phyloP scores from a whole-genome alignment of 2,113 vertebrate genomes.

The Pygoscelis antarcticus region DNA sequence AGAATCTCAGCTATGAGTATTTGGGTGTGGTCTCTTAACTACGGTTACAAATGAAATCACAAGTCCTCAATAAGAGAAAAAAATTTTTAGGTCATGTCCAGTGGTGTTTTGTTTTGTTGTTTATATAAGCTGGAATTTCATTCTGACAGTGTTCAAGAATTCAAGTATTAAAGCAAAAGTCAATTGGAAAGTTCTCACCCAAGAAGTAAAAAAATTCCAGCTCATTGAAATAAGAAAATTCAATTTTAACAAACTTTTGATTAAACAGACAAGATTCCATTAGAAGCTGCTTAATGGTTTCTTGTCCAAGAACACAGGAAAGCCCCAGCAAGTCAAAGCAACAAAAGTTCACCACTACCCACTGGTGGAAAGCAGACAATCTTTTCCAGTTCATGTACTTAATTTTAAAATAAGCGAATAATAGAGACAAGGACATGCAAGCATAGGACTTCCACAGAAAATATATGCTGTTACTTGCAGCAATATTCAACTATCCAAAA shows the following conservation, averaged over 20 bases:
- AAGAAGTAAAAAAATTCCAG: neutral
- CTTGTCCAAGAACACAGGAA: neutral
- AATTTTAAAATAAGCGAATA: neutral
- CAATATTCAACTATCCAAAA: neutral
- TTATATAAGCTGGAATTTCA: neutral
- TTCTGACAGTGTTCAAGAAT: neutral
- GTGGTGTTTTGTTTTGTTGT: neutral
- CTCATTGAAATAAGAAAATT: neutral
- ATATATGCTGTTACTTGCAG: neutral
- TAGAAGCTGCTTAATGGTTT: neutral
- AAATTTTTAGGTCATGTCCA: neutral
- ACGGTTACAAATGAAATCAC: neutral
- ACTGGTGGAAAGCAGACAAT: neutral
- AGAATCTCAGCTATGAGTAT: neutral
- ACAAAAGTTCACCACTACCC: neutral
- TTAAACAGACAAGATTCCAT: neutral
- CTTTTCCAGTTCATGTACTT: neutral
- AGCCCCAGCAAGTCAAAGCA: neutral
- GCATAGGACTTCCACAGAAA: neutral
- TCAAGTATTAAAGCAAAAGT: neutral
- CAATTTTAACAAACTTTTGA: neutral
- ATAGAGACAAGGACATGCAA: neutral
- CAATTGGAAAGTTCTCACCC: neutral
- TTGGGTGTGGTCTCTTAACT: neutral
- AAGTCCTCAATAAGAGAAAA: neutral